Conservation (phyloP, 2,888 invertebrate species). For the Liopterus haemorrhoidalis region DNA sequence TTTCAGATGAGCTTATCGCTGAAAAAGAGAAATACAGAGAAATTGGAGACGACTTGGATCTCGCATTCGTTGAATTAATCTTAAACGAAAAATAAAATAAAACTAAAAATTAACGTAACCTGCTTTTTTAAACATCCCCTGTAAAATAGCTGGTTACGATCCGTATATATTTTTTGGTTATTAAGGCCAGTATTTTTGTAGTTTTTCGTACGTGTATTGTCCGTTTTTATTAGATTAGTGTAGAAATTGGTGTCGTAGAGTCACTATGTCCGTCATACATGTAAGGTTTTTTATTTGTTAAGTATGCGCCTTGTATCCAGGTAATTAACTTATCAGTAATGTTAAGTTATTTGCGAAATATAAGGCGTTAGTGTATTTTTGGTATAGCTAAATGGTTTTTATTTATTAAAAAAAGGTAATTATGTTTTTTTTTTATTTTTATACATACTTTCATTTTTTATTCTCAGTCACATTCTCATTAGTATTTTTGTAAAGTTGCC, state of each 20-base stretch:
- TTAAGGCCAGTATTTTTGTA: conserved; percentile 22
- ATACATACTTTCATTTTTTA: no score
- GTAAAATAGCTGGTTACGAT: conserved; percentile 4
- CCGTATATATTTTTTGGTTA: conserved; percentile 15
- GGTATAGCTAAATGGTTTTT: no score
- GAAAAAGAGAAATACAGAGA: conserved; percentile 89
- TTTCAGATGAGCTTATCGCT: conserved; percentile 76
- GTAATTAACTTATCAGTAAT: no score
- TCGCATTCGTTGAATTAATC: conserved; percentile 81
- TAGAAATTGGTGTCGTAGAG: conserved; percentile 2
- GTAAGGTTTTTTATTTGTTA: no score
- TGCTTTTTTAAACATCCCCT: conserved; percentile 2
- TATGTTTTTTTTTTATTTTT: no score
- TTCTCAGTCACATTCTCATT: no score
- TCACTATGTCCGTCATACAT: no score
- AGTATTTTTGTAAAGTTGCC: no score
- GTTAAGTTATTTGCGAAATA: no score
- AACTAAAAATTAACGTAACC: conserved; percentile 6
- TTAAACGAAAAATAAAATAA: conserved; percentile 42
- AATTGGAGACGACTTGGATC: conserved; percentile 89
- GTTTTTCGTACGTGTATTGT: conserved; percentile 23
- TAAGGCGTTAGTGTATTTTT: no score
- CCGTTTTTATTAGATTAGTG: conserved; percentile 13
- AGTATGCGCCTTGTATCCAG: no score
- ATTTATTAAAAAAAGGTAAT: no score